Evolutionary conservation across 2,113 vertebrate genomes (phyloP), one percentile per base, ranked within the genome.

Genomic region (Rana temporaria): DNA sequence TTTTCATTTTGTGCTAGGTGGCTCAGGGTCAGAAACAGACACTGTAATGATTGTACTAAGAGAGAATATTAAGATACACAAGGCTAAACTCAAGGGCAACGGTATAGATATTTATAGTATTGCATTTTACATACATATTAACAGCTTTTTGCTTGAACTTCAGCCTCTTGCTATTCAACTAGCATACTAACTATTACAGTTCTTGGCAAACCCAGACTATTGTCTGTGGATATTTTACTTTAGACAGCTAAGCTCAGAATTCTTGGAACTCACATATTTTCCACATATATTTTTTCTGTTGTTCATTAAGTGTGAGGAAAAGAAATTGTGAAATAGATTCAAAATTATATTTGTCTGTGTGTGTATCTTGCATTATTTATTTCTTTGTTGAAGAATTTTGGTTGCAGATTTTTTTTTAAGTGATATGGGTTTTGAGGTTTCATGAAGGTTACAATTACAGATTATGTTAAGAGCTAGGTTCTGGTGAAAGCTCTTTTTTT

Each of bases 91-190:
- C 42, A 70, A 53, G 42, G 38, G 20, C 42, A 70, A 70, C 19
- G 16, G n/a, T 53, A 70, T 70, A 48, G 42, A 70, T 70, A 53
- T 70, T 52, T 70, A 53, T n/a, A 53, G 42, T 20, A 53, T 8
- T 20, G 42, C 3, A 70, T 24, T 52, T 15, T 70, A 70, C 67
- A 69, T 63, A 77, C 59, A 63, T 77, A 38, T 77, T 77, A 63
- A 24, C 32, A 64, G 57, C n/a, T 48, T 62, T 11, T 38, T 2
- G 30, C 17, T 5, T 42, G 42, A 26, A 62, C 72, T 62, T 48
- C 32, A 69, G 34, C 34, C 7, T 71, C n/a, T 55, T 76, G 56
- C 56, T 75, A 63, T 76, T 76, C 73, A 63, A 60, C 32, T 16
- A 17, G 74, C 74, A 77, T 52, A 77, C 56, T 32, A 59, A 19